Base-by-base conservation (phyloP, 1,140 invertebrate species). In the Lasioglossum baleicum region DNA sequence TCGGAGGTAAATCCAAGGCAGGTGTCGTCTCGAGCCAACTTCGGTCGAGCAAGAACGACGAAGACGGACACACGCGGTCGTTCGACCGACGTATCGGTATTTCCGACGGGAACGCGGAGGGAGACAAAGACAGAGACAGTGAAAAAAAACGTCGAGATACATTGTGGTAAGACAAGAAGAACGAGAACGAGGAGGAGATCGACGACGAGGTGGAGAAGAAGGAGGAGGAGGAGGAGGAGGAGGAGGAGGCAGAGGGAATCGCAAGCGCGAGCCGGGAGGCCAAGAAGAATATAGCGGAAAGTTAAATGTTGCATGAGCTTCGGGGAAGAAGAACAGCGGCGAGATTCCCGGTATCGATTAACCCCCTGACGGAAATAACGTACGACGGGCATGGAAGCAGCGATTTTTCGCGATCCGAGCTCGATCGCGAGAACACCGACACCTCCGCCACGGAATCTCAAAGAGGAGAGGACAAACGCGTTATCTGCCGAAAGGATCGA, bases 241-340 rank as follows among this genome's bases (percentile, higher is more conserved):
- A 17, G 51, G 17, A 53, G 13, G 51, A 20, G 51, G 51, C 6
- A 15, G 51, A 42, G 40, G 26, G 61, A n/a, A 61, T 66, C 63
- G 74, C 63, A 65, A 42, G 72, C 80, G 71, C 31, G 64, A 67
- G 61, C 26, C 72, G 82, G 68, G 51, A 53, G 51, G 51, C 8
- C 56, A 63, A 58, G 71, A 69, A 73, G 81, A 75, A 67, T 80
- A 73, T 84, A 86, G 74, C 79, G 79, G 68, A 75, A 88, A 88
- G 74, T 81, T 90, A 88, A 90, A 90, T 89, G 82, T 90, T 89
- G 76, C 87, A 90, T 89, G 89, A 90, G 89, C 76, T 88, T 88
- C 88, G 82, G 40, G 74, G 87, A 89, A 89, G 68, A 84, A 78
- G 61, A 78, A 75, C 58, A 80, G 67, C 68, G 42, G 48, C 40